Base-by-base conservation (phyloP, 2,797 vertebrate genomes). In the Spinus pinus region DNA sequence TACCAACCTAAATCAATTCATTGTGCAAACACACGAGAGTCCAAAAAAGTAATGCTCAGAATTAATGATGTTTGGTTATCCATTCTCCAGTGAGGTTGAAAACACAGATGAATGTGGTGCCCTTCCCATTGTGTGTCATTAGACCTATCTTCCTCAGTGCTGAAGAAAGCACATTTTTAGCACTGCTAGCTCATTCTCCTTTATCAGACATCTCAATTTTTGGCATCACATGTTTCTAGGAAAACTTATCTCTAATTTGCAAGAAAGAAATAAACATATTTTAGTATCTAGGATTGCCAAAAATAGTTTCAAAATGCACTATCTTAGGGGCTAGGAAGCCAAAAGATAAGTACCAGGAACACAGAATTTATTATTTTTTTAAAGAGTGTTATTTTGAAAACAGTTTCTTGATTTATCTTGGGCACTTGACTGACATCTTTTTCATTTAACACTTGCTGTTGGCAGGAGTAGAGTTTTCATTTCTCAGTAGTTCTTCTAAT, bases 31-130 rank as follows among this genome's bases (percentile, higher is more conserved):
- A 46, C 49, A n/a, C 0, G 4, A 50, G 24, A 58, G n/a, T 46
- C 42, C 69, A 91, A 88, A 79, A 89, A 54, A 47, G 17, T 41
- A 78, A 56, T 86, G 28, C 12, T 83, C 42, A 46, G 75, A 85
- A 83, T 91, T 93, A 94, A 60, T 75, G 39, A 50, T 47, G 33
- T 93, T 92, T 82, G 86, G 37, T 77, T 81, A 85, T 60, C 47
- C 33, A 17, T 61, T 86, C 92, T 84, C 42, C 33, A 42, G 46
- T 42, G 44, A 86, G 31, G 27, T 31, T 79, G 37, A 69, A 78
- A 93, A 66, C 28, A 73, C 11, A 73, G 49, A 73, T 42, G 31
- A 89, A n/a, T 21, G 15, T 88, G 61, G 6, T 88, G 11, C 15
- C 69, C 47, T 82, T 77, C 61, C 65, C 24, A 31, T 23, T 74